Base-by-base conservation (phyloP, 2,797 vertebrate species). In the Pangasius larnaudii region DNA sequence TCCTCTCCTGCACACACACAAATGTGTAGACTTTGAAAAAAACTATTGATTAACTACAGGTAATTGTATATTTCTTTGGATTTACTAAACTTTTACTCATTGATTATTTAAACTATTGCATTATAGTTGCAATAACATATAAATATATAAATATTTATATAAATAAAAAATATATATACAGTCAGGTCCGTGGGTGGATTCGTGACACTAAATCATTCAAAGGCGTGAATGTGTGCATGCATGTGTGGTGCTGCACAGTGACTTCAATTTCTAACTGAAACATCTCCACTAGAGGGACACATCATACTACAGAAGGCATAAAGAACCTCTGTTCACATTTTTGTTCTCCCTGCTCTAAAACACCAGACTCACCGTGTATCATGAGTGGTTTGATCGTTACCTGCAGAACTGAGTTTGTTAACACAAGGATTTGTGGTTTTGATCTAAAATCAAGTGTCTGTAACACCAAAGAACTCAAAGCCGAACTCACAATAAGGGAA, bases 271-370 rank as follows among this genome's bases (percentile, higher is more conserved):
- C 42, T 77, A n/a, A 30, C 13, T 53, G 6, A 80, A 46, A 71
- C 86, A 61, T 46, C 42, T 46, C 42, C 42, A 46, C 42, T 46
- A 46, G 86, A 75, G 69, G 69, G 86, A 75, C 42, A 75, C 86
- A 63, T 8, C 56, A 53, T 22, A 36, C 33, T 1, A 63, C 77
- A 79, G 51, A 63, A 71, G 59, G 13, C 59, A 61, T 5, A 61
- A n/a, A 30, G 24, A 42, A 30, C 13, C 46, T 49, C 27, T 61
- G 59, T 9, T 11, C 7, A 42, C 7, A 24, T 49, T 27, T 11
- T 74, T 49, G 27, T 69, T 69, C 30, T 33, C 5, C 30, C 30
- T 46, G 46, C 42, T 77, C 24, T 77, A n/a, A 77, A 51, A 30
- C 46, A 77, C 13, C 5, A 77, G 11, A 14, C 5, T 6, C 2